Percentiles rank a stretch among this genome's conserved stretches.
phyloP scores from a whole-genome alignment of 2,113 vertebrate species.

The Columba livia region DNA sequence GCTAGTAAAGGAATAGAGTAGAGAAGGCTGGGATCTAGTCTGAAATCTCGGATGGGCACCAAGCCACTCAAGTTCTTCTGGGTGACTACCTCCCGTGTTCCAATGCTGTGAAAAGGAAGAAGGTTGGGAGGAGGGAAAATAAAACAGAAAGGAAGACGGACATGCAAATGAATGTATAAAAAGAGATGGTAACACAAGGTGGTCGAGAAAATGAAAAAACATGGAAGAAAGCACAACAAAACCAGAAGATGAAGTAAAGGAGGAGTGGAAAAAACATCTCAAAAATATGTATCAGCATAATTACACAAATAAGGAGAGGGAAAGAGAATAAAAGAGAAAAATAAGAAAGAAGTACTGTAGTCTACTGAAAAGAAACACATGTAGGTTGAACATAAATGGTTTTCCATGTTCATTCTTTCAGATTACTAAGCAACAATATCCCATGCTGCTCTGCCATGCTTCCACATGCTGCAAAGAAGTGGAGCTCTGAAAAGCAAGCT shows the following conservation, averaged over 20 bases:
- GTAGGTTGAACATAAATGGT: slow-evolving; percentile 80
- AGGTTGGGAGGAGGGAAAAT: slow-evolving; percentile 74
- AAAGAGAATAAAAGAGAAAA: slow-evolving; percentile 86
- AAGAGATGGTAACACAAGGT: slow-evolving; percentile 48
- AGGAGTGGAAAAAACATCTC: slow-evolving; percentile 53
- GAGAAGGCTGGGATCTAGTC: slow-evolving; percentile 95
- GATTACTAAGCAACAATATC: slow-evolving; percentile 62
- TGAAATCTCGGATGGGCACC: slow-evolving; percentile 95
- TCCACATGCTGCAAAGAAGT: slow-evolving; percentile 75
- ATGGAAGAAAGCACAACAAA: slow-evolving; percentile 67
- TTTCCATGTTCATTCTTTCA: slow-evolving; percentile 82
- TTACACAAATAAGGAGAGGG: slow-evolving; percentile 80
- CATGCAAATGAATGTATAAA: slow-evolving; percentile 70
- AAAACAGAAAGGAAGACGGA: slow-evolving; percentile 47
- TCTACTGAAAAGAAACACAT: slow-evolving; percentile 80
- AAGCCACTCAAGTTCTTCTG: slow-evolving; percentile 99
- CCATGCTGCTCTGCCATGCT: slow-evolving; percentile 78
- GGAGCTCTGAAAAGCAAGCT: slow-evolving; percentile 76
- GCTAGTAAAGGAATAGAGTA: slow-evolving; percentile 97
- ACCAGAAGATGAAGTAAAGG: slow-evolving; percentile 66
- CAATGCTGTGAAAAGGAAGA: slow-evolving; percentile 92
- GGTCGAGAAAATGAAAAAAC: slow-evolving; percentile 55
- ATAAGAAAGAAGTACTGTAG: slow-evolving; percentile 85
- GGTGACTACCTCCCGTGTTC: slow-evolving; percentile 97
- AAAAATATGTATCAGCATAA: slow-evolving; percentile 74